Evolutionary conservation across 2,888 invertebrate species (phyloP), one percentile per base, ranked within the genome.

Genomic region (Leptopilina myrica): DNA sequence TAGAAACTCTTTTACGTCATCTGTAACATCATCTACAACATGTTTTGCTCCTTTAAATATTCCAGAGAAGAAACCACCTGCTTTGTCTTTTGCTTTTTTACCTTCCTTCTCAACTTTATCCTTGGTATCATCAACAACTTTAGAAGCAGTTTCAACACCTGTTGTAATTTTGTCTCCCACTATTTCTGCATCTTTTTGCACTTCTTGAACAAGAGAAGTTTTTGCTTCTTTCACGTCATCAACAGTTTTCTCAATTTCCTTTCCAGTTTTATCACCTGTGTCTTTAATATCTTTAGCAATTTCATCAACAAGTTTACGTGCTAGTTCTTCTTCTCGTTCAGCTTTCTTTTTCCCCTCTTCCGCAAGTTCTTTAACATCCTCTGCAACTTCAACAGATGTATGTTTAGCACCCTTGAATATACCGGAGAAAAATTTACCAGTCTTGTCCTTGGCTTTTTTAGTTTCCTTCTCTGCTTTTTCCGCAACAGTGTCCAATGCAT

Each of bases 281-380:
- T 80, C 76, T 56, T 78, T 77, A 7, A 65, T 11, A 14, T 76
- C 64, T 73, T 80, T 78, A 4, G 77, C 78, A 8, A 81, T 79
- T 75, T 83, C 83, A 12, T 84, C 83, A 1, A 82, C 79, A 20
- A 77, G 83, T 67, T 82, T 79, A 78, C 81, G 64, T 7, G 80
- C 82, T 66, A 79, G 79, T 14, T 84, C 79, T 49, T 84, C 82
- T 59, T 88, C 87, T 88, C 83, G 92, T 8, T 76, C 85, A 6
- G 81, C 85, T 76, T 83, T 84, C 12, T 77, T 66, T 49, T 82
- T 81, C 3, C 78, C 80, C 40, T 83, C 84, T 12, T 84, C 86
- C 91, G 87, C 92, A 92, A 84, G 93, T 92, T 79, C 83, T 64
- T 79, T 82, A 11, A 81, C 81, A 73, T 79, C 78, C 40, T 76